Conservation (phyloP, 1,140 invertebrate genomes). For the Euura lappo region DNA sequence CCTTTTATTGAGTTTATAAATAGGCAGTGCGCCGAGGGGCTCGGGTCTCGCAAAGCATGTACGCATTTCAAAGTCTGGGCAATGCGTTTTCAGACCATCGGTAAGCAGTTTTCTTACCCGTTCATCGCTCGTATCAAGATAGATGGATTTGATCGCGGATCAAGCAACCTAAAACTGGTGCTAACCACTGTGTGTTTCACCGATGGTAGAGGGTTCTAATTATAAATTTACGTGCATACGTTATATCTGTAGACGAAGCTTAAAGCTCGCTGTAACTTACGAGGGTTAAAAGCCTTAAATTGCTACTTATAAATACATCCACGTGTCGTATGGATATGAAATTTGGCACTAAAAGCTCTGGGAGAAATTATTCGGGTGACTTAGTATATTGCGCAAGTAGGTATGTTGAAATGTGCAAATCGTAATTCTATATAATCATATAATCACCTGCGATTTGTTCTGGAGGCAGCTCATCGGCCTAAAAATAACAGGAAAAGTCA, state of each 20-base stretch:
- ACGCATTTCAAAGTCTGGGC: neutral
- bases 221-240: constrained; percentile 4
- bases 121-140: too few species aligned
- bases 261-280: neutral
- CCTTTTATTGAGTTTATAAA: constrained; percentile 43
- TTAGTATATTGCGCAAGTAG: too few species aligned
- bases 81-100: too few species aligned
- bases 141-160: neutral
- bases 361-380: too few species aligned
- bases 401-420: too few species aligned
- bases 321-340: neutral
- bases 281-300: constrained; percentile 7
- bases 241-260: neutral
- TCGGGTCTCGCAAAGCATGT: neutral
- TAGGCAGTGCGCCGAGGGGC: constrained; percentile 13
- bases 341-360: neutral
- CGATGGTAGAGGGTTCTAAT: neutral
- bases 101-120: too few species aligned
- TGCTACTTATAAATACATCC: neutral
- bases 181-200: neutral
- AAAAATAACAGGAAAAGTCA: constrained; percentile 27
- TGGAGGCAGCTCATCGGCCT: constrained; percentile 69
- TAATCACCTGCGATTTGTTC: constrained; percentile 68
- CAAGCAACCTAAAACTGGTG: neutral
- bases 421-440: constrained; percentile 13